Conservation (phyloP, 2,113 vertebrate genomes). For the Oryzias melastigma region DNA sequence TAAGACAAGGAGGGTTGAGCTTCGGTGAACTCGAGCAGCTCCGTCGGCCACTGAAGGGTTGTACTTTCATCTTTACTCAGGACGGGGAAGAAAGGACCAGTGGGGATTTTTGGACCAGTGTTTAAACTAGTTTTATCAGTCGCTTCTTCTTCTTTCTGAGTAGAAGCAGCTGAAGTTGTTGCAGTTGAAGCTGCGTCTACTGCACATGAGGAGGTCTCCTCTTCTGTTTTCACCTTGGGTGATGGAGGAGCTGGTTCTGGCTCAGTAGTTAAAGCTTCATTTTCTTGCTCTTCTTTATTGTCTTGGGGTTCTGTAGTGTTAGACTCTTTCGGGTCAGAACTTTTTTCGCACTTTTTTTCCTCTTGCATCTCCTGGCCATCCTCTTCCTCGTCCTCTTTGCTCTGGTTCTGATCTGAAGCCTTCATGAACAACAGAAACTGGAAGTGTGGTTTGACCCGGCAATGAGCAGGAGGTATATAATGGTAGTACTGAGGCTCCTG, state of each 20-base stretch:
- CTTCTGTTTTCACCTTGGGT: slow-evolving; percentile 45
- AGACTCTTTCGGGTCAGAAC: slow-evolving; percentile 25
- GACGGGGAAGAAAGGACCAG: slow-evolving; percentile 92
- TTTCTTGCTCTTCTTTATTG: slow-evolving; percentile 64
- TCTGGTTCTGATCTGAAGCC: slow-evolving; percentile 85
- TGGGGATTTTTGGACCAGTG: slow-evolving; percentile 84
- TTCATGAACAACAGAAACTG: slow-evolving; percentile 98
- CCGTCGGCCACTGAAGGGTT: slow-evolving; percentile 96
- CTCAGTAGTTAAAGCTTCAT: slow-evolving; percentile 13
- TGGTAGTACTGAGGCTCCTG: slow-evolving; percentile 96
- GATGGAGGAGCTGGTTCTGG: slow-evolving; percentile 39
- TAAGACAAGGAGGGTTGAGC: slow-evolving; percentile 92
- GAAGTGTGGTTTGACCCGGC: slow-evolving; percentile 95
- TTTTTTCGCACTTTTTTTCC: slow-evolving; percentile 48
- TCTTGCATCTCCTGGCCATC: slow-evolving; percentile 60
- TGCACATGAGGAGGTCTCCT: slow-evolving; percentile 24
- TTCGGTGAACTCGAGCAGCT: slow-evolving; percentile 93
- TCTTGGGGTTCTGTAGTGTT: slow-evolving; percentile 30
- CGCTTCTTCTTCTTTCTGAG: slow-evolving; percentile 38
- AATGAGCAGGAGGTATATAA: slow-evolving; percentile 95
- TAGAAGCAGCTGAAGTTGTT: slow-evolving; percentile 39
- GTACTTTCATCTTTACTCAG: slow-evolving; percentile 97
- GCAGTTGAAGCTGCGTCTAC: slow-evolving; percentile 20
- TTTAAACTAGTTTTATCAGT: slow-evolving; percentile 61
- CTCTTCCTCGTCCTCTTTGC: slow-evolving; percentile 73